A percentile compares a stretch with the other conserved stretches of the same genome.
Conservation (phyloP, 2,888 invertebrate species). For the Xestobium rufovillosum region DNA sequence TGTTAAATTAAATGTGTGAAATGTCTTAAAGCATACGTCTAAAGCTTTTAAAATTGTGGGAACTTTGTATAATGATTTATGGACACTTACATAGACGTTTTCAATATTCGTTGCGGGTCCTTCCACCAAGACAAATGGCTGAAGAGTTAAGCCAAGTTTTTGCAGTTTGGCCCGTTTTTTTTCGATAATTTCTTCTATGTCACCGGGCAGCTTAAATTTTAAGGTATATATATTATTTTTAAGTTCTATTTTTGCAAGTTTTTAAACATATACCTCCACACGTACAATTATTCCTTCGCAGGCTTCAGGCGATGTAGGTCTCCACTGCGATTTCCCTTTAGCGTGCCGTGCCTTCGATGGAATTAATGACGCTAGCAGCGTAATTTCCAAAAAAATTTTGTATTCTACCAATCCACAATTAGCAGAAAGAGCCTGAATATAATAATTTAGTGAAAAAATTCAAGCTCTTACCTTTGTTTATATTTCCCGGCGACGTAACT, state of each 20-base stretch:
- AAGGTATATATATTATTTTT: no score
- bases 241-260: neutral
- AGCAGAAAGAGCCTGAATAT: no score
- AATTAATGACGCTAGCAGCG: constrained; percentile 1
- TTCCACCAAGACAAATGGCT: constrained; percentile 1
- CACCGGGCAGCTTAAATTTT: no score
- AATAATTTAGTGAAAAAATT: no score
- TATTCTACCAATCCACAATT: no score
- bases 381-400: neutral
- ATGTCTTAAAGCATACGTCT: constrained; percentile 8
- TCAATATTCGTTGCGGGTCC: constrained; percentile 1
- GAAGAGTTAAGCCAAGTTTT: constrained; percentile 1
- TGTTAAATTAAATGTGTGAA: constrained; percentile 2
- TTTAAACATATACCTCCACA: neutral
- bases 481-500: no score
- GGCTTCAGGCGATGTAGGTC: neutral
- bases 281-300: constrained; percentile 1
- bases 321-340: neutral
- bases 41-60: constrained; percentile 2
- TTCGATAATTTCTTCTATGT: no score
- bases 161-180: no score
- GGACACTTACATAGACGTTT: constrained; percentile 1
- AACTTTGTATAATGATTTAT: neutral
- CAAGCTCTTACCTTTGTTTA: no score
- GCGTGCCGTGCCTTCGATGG: neutral